Conservation (phyloP, 2,888 invertebrate species). For the Sarcophaga variegata region DNA sequence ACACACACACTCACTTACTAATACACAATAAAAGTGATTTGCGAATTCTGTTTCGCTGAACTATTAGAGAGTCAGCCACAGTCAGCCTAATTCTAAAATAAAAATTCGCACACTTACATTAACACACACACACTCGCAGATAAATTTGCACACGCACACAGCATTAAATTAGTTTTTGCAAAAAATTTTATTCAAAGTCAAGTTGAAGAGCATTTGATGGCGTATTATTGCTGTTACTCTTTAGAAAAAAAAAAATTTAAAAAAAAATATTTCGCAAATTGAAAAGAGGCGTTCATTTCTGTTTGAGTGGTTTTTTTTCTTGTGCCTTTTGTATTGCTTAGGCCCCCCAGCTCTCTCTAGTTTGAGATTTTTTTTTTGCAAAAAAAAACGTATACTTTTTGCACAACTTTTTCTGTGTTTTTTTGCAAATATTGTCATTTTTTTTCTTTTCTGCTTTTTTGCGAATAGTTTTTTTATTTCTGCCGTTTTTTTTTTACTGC, state of each 20-base stretch:
- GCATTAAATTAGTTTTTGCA: slow-evolving; percentile 42
- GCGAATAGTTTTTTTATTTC: slow-evolving; percentile 53
- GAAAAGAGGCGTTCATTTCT: slow-evolving; percentile 54
- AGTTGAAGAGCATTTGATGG: slow-evolving; percentile 68
- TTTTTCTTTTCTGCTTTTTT: slow-evolving; percentile 46
- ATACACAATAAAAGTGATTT: slow-evolving; percentile 3
- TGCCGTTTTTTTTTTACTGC: slow-evolving; percentile 60
- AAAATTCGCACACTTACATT: slow-evolving; percentile 9
- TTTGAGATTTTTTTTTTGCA: slow-evolving; percentile 25
- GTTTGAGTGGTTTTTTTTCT: slow-evolving; percentile 64
- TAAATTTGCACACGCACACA: background rate
- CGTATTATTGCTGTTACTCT: slow-evolving; percentile 27
- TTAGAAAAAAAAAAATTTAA: slow-evolving; percentile 8
- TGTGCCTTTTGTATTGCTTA: background rate
- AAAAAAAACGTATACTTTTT: slow-evolving; percentile 58
- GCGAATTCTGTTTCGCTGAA: slow-evolving; percentile 40
- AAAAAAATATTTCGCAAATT: slow-evolving; percentile 24
- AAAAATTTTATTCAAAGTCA: slow-evolving; percentile 69
- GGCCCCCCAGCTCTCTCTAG: background rate
- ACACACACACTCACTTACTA: no score
- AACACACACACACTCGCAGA: background rate
- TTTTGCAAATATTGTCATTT: slow-evolving; percentile 67
- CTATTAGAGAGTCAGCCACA: slow-evolving; percentile 1
- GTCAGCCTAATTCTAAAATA: slow-evolving; percentile 21
- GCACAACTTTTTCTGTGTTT: slow-evolving; percentile 52